A percentile compares a stretch with the other conserved stretches of the same genome.
phyloP scores from a whole-genome alignment of 2,797 vertebrate species.

The Argentina silus region DNA sequence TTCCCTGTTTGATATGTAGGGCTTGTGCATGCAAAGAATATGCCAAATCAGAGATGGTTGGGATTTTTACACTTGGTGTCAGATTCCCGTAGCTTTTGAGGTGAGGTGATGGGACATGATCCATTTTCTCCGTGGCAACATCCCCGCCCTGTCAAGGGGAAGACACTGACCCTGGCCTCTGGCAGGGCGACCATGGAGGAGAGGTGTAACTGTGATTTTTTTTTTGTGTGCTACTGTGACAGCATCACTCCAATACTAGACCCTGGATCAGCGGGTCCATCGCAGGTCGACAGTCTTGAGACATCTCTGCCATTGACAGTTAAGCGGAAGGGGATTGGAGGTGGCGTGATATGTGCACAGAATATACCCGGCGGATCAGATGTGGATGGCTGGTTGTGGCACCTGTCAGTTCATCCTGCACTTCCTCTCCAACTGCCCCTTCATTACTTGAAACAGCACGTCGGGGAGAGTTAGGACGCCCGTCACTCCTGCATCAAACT shows the following conservation, averaged over 20 bases:
- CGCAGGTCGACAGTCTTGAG: constrained; percentile 24
- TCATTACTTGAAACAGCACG: constrained; percentile 30
- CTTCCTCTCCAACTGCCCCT: constrained; percentile 10
- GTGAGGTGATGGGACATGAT: background rate
- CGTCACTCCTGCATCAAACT: constrained; percentile 27
- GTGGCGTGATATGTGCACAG: constrained; percentile 19
- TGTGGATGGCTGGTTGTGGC: constrained; percentile 22
- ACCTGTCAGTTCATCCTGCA: constrained; percentile 32
- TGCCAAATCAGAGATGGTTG: background rate
- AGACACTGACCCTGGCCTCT: background rate
- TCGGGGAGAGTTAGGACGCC: constrained; percentile 30
- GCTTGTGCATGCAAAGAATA: too few species aligned
- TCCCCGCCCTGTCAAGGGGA: background rate
- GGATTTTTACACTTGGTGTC: background rate
- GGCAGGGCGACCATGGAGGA: background rate
- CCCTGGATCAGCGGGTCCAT: background rate
- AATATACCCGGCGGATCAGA: constrained; percentile 15
- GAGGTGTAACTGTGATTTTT: background rate
- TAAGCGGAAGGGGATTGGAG: constrained; percentile 14
- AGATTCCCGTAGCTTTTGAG: background rate
- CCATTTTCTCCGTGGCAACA: background rate
- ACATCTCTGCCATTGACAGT: constrained; percentile 20
- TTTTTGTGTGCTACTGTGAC: background rate
- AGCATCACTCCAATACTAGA: constrained; percentile 1
- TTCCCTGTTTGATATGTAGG: too few species aligned